A percentile compares a stretch with the other conserved stretches of the same genome.
Conservation (phyloP, 2,113 vertebrate genomes). For the Suncus etruscus region DNA sequence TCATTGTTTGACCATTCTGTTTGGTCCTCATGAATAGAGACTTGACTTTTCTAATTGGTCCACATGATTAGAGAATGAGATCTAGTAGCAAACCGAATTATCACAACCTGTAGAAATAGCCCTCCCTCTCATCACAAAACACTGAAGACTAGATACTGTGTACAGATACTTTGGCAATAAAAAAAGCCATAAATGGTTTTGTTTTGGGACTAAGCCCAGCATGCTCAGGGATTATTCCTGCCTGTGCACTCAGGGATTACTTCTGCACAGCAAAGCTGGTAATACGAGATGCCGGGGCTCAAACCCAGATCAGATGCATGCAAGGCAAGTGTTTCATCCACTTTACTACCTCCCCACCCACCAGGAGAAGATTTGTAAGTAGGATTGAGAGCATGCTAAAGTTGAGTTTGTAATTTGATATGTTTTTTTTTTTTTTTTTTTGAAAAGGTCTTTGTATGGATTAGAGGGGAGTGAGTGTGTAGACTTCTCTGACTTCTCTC, state of each 20-base stretch:
- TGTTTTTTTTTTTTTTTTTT: constrained; percentile 53
- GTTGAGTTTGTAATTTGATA: constrained; percentile 68
- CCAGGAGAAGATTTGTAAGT: constrained; percentile 23
- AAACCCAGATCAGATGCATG: too few relatives aligned
- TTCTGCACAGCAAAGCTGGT: too few relatives aligned
- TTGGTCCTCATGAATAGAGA: too few relatives aligned
- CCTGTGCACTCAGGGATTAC: too few relatives aligned
- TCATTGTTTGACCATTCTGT: neutral
- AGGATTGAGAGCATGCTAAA: constrained; percentile 49
- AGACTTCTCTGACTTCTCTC: neutral
- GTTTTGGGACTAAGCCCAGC: too few relatives aligned
- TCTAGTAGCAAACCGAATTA: constrained; percentile 43
- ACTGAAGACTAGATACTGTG: constrained; percentile 44
- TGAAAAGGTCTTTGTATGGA: constrained; percentile 8
- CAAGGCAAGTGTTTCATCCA: too few relatives aligned
- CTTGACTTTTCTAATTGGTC: constrained; percentile 12
- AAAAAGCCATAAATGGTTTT: constrained; percentile 51
- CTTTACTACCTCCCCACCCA: too few relatives aligned
- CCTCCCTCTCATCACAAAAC: constrained; percentile 32
- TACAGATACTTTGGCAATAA: constrained; percentile 38
- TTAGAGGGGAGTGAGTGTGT: constrained; percentile 39
- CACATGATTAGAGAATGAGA: constrained; percentile 11
- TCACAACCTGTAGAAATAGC: constrained; percentile 45
- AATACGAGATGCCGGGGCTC: too few relatives aligned
- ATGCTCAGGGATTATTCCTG: too few relatives aligned